Base-by-base conservation (phyloP, 1,140 invertebrate species). In the Druon quercuslanigerum region DNA sequence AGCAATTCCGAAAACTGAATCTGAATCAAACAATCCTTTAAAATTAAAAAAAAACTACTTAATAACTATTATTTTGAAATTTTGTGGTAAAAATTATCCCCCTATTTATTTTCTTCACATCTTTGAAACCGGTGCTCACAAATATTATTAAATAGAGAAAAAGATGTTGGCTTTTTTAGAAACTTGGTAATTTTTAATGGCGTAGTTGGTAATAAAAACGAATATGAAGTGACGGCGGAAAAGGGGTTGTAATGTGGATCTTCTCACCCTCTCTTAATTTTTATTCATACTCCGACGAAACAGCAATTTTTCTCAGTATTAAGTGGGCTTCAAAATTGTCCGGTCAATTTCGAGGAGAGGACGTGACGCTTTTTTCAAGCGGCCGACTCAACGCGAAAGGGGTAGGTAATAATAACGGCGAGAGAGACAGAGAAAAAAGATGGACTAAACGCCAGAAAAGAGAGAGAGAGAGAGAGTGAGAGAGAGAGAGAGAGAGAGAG, bases 221-320 rank as follows among this genome's bases (percentile, higher is more conserved):
- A 72, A 76, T 80, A 70, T 70, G 71, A 51, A 66, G 50, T 66
- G 71, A 76, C 72, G 56, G 60, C 40, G 74, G 77, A 60, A 84
- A 81, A 76, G 66, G 51, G 56, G 56, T 57, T 57, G 56, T 57
- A 57, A 57, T 57, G 13, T 12, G 60, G 60, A 40, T 52, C 72
- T 74, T 76, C 33, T 57, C 72, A 51, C 60, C 60, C 60, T 66
- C 51, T 56, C 78, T 88, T 90, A 88, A 91, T 92, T 91, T 92
- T 91, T 91, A 92, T 92, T 91, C 91, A 91, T 91, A 87, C 86
- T 83, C 86, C 86, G 84, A 82, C 88, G 88, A 89, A 88, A 87
- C 83, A 87, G 89, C 87, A 91, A 92, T 92, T 92, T 92, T 92
- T 92, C 90, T 87, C 87, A 71, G 89, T 81, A 91, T 91, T 92